Conservation (phyloP, 2,888 invertebrate species). For the Syritta pipiens region DNA sequence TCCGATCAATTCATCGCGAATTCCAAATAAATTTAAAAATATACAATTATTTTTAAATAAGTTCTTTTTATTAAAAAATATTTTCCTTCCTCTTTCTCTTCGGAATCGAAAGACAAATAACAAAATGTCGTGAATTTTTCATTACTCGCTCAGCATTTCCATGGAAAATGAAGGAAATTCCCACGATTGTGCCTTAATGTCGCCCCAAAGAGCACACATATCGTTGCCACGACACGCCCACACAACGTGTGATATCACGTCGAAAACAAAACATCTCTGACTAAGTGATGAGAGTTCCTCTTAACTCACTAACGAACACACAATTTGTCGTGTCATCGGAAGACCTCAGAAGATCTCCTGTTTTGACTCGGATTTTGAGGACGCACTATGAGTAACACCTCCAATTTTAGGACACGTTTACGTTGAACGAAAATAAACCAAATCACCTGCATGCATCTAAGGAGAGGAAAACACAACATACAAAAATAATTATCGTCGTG, state of each 20-base stretch:
- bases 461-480: background rate
- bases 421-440: constrained; percentile 24
- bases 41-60: constrained; percentile 11
- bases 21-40: constrained; percentile 33
- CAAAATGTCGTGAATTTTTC: constrained; percentile 42
- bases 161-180: constrained; percentile 44
- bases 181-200: constrained; percentile 19
- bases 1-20: constrained; percentile 24
- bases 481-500: background rate
- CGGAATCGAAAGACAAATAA: background rate
- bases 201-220: background rate
- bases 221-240: constrained; percentile 3
- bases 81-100: background rate
- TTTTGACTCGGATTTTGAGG: constrained; percentile 35
- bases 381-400: constrained; percentile 37
- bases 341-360: constrained; percentile 13
- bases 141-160: constrained; percentile 29
- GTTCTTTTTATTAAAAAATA: constrained; percentile 2
- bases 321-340: too few relatives aligned
- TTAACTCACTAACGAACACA: too few relatives aligned
- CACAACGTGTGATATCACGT: constrained; percentile 5
- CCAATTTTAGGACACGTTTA: constrained; percentile 32
- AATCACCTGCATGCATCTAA: constrained; percentile 52
- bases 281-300: constrained; percentile 37
- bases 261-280: constrained; percentile 41